Evolutionary conservation across 2,113 vertebrate species (phyloP), one percentile per base, ranked within the genome.

Genomic region (Clarias batrachus): DNA sequence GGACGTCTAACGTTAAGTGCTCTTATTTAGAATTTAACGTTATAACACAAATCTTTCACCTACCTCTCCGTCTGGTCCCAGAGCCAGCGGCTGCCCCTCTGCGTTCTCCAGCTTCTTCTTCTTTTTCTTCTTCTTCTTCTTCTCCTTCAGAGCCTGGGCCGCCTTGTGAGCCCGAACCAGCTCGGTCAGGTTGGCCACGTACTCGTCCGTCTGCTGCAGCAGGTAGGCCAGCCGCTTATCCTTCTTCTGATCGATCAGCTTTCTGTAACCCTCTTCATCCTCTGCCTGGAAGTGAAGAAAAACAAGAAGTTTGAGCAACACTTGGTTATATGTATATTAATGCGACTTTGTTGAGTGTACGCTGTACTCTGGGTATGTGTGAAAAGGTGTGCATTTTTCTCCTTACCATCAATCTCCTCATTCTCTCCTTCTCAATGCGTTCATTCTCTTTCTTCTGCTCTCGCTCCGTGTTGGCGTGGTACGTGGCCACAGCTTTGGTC

Each of bases 361-460:
- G 19, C 6, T 52, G 5, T 52, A 12, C 9, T 56, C 41, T 56
- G 23, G 57, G 65, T 23, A 59, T 54, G 52, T 81, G 37, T 59
- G 48, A 57, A 16, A 52, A 13, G 71, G 33, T 27, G 23, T 65
- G 12, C 65, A 57, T 70, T 57, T 73, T 60, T 23, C 6, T 13
- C 54, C 93, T 94, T 90, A 98, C 98, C 98, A 99, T 99, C 87
- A 99, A 92, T 52, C 98, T 95, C 27, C 98, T 95, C 98, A 99
- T 99, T 10, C 98, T 89, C 94, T 99, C 98, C 91, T 99, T 99
- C 91, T 99, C 98, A 0, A 99, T 99, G 56, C 98, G 94, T 88
- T 99, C 98, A 0, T 99, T 99, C 90, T 99, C 98, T 59, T 99
- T 99, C 95, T 99, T 99, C 94, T 99, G 98, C 87, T 99, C 98